phyloP scores from a whole-genome alignment of 2,888 invertebrate species.

The Smittia sp. region DNA sequence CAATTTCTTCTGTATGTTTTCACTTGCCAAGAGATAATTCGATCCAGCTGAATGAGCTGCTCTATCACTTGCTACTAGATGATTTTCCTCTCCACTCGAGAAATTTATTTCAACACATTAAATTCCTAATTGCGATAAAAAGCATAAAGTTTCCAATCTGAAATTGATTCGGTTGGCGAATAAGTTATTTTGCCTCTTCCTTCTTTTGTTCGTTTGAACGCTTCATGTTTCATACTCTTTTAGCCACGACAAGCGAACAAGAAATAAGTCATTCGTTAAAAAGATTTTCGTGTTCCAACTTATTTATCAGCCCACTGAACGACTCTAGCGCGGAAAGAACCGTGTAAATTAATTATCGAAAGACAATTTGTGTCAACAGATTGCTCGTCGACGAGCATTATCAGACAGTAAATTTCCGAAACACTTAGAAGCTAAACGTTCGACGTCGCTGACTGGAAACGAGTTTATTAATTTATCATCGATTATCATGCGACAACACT shows the following conservation, averaged over 20 bases:
- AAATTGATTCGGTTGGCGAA: neutral
- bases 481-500: slow-evolving; percentile 19
- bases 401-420: slow-evolving; percentile 14
- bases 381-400: slow-evolving; percentile 3
- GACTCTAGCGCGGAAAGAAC: neutral
- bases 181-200: no score
- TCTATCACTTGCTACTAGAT: neutral
- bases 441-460: neutral
- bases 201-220: neutral
- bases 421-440: neutral
- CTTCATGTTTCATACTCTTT: neutral
- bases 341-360: slow-evolving; percentile 21
- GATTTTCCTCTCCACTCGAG: slow-evolving; percentile 13
- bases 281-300: slow-evolving; percentile 6
- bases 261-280: neutral
- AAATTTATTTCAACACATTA: neutral
- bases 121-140: neutral
- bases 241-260: neutral
- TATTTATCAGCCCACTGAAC: no score
- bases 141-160: neutral
- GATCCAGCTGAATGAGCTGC: neutral
- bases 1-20: neutral
- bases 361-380: slow-evolving; percentile 18
- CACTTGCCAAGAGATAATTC: slow-evolving; percentile 5
- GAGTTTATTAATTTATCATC: slow-evolving; percentile 6